Percentiles rank a stretch among this genome's conserved stretches.
Evolutionary conservation across 2,888 invertebrate genomes (phyloP).

Genomic region (Ormyrus rosae): DNA sequence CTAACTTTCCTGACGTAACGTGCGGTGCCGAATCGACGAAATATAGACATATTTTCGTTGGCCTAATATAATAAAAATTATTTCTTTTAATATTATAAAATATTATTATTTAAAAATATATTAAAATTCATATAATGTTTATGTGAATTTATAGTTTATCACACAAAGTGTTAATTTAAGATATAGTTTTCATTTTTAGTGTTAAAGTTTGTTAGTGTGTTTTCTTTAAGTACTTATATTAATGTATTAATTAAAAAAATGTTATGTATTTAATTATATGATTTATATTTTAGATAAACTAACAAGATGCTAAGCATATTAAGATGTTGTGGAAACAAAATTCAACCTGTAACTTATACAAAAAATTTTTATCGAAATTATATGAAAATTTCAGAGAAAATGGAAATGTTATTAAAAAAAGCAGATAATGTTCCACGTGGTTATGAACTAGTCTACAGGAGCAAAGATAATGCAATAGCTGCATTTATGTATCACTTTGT

Average conservation of each 20-base stretch:
- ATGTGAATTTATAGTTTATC: not conserved
- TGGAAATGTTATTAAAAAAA: slow-evolving; percentile 40
- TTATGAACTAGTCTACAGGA: slow-evolving; percentile 40
- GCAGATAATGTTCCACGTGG: slow-evolving; percentile 28
- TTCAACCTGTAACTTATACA: not conserved
- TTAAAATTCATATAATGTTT: too few species aligned
- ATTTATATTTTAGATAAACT: slow-evolving; percentile 7
- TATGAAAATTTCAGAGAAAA: slow-evolving; percentile 45
- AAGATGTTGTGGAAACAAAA: slow-evolving; percentile 26
- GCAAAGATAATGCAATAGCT: not conserved
- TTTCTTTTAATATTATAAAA: too few species aligned
- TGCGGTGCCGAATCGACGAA: too few species aligned
- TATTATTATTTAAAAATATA: too few species aligned
- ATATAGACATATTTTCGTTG: too few species aligned
- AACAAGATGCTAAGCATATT: slow-evolving; percentile 36
- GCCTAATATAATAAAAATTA: too few species aligned
- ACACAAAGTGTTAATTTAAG: not conserved
- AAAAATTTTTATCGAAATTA: slow-evolving; percentile 14
- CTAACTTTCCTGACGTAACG: too few species aligned
- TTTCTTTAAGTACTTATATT: too few species aligned
- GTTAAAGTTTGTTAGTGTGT: too few species aligned
- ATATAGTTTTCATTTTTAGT: not conserved
- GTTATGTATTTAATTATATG: too few species aligned
- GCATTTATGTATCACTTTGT: slow-evolving; percentile 31
- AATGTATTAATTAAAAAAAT: too few species aligned